These are phyloP conservation scores for Eremobia ochroleuca DNA, from an alignment of 2,888 invertebrate species.

Conservation along the genomic window DNA sequence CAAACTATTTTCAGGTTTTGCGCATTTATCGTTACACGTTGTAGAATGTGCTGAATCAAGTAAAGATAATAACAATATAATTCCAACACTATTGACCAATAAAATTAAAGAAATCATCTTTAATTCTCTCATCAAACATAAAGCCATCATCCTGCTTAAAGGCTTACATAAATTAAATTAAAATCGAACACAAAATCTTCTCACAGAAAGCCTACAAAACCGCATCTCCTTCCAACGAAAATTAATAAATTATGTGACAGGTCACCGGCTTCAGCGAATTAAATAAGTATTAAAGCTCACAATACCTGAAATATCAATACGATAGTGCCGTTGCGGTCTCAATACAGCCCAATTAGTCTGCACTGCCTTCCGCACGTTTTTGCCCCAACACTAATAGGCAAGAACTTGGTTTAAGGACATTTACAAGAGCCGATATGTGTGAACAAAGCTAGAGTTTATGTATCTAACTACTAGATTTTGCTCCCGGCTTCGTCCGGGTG, in stretches of 20 bases:
- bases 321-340: conserved; percentile 80
- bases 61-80: too few species aligned
- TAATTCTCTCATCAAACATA: neutral
- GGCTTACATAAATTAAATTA: conserved; percentile 29
- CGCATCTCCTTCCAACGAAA: conserved; percentile 22
- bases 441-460: too few species aligned
- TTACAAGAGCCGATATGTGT: conserved; percentile 72
- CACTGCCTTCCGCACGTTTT: conserved; percentile 89
- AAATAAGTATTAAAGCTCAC: conserved; percentile 65
- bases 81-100: too few species aligned
- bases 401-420: conserved; percentile 79
- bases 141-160: conserved; percentile 13
- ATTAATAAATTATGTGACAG: conserved; percentile 62
- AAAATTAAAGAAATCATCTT: neutral
- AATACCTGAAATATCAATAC: conserved; percentile 78
- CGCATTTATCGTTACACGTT: too few species aligned
- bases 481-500: too few species aligned
- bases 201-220: conserved; percentile 11
- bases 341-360: conserved; percentile 88
- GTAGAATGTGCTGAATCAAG: too few species aligned
- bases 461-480: too few species aligned
- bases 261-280: conserved; percentile 68
- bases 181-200: conserved; percentile 24
- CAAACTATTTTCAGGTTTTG: too few species aligned
- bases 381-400: conserved; percentile 87